Base-by-base conservation (phyloP, 2,888 invertebrate species). In the Nephrocerus scutellatus region DNA sequence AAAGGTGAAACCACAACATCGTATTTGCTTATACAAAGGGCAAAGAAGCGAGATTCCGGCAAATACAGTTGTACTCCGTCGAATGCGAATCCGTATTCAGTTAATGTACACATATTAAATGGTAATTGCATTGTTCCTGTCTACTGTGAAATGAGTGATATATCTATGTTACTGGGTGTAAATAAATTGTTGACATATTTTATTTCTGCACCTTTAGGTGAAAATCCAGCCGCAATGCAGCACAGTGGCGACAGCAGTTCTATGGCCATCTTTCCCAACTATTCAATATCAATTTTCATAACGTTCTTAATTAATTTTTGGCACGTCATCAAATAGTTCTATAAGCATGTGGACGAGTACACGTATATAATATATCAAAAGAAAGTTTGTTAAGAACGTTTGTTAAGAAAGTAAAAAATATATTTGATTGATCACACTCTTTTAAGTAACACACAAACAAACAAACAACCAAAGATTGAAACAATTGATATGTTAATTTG, bases 1-100 rank as follows among this genome's bases (percentile, higher is more conserved):
- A 86, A 85, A 66, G 84, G 85, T 9, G 83, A 84, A 70, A 81
- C 82, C 48, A 85, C 85, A 30, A 84, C 84, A 33, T 84, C 84
- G 32, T 84, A 83, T 59, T 73, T 86, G 45, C 72, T 85, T 50
- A 82, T 85, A 44, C 84, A 84, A 66, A 73, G 78, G 57, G 84
- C 84, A 18, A 75, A 73, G 52, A 74, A 76, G n/a, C 74, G 80
- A 2, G 85, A 85, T 70, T 83, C 83, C 30, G 85, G 85, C 42
- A 76, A 79, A 57, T 87, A 86, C 63, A 82, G 82, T 47, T 86
- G 86, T 67, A 80, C 79, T 49, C 86, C 86, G 12, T 84, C 84
- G 49, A 85, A 85, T 59, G 85, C 86, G 39, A 85, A 85, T 57
- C 80, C 82, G 28, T 80, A 80, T 68, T 79, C 82, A 33, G 79